Percentiles rank a stretch among this genome's conserved stretches.
Evolutionary conservation across 2,797 vertebrate species (phyloP).

Genomic region (Tympanoctomys barrerae): DNA sequence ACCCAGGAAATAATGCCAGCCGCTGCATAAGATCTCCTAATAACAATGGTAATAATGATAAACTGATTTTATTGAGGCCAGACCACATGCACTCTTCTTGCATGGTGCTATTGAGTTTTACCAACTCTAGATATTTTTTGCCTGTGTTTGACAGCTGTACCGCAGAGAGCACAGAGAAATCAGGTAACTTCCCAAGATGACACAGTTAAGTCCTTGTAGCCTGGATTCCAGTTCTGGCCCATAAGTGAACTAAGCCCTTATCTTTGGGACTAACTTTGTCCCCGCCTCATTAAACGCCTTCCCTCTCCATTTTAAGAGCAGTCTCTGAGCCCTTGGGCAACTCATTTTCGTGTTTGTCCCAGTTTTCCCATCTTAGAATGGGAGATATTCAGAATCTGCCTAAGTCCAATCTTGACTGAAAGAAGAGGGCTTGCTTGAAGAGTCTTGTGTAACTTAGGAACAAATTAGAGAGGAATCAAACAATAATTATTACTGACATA

Average conservation of each 20-base stretch:
- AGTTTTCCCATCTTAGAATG: constrained; percentile 47
- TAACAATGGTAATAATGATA: not conserved
- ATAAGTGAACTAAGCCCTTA: not conserved
- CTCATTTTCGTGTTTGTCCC: constrained; percentile 26
- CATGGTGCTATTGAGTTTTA: not conserved
- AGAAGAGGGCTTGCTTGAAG: not conserved
- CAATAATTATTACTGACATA: not conserved
- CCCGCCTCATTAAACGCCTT: not conserved
- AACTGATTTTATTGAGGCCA: not conserved
- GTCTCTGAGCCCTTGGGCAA: constrained; percentile 3
- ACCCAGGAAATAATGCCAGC: not conserved
- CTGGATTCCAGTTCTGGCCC: constrained; percentile 22
- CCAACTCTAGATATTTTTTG: not conserved
- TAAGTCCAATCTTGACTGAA: not conserved
- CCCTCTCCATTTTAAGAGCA: not conserved
- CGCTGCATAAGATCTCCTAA: not conserved
- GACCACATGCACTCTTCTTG: not conserved
- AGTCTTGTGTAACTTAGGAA: not conserved
- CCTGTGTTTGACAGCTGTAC: not conserved
- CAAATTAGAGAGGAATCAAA: not conserved
- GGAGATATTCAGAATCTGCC: not conserved
- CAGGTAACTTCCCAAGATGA: constrained; percentile 5
- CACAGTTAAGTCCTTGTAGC: not conserved
- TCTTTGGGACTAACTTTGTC: constrained; percentile 2
- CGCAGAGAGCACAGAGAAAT: not conserved